Evolutionary conservation across 2,888 invertebrate species (phyloP), one percentile per base, ranked within the genome.

Genomic region (Meiosimyza decipiens): DNA sequence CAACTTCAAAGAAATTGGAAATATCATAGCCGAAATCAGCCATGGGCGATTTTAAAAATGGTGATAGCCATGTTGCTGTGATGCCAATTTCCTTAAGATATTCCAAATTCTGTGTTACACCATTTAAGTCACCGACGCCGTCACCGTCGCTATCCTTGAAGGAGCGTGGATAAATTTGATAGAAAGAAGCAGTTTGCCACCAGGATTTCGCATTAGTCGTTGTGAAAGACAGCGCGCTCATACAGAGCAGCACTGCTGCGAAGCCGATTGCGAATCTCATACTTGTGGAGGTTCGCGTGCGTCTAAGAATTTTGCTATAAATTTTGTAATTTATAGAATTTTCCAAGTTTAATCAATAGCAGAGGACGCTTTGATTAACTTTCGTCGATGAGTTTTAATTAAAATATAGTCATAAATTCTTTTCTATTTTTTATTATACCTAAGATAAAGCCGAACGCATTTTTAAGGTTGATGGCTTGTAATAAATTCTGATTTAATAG

Each of bases 131-230:
- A 0, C 97, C 97, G 22, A 93, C 88, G 18, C 97, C 97, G 85
- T 96, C 93, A 0, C 91, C 92, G 84, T 94, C 88, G 63, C 91
- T 91, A 84, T 98, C 97, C 82, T 92, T 91, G 87, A 95, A 97
- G 0, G 96, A 94, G 73, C 94, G 89, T 0, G 95, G 94, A 83
- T 95, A 95, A 75, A 96, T 92, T 87, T 97, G 95, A 88, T 98
- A 97, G 73, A 95, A 90, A 1, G 92, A 89, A 50, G 92, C 91
- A 67, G 91, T 92, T 83, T 95, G 90, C 93, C 95, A 96, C 97
- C 97, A 97, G 1, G 80, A 77, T 16, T 77, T 77, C 2, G 59
- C 75, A 0, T 77, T 75, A 13, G 75, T 69, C 9, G 52, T 3
- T 0, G 18, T 40, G 40, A 40, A 9, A 9, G 40, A 40, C 1